Percentiles rank a stretch among this genome's conserved stretches.
Conservation (phyloP, 1,140 invertebrate genomes). For the Eulimnadia texana region DNA sequence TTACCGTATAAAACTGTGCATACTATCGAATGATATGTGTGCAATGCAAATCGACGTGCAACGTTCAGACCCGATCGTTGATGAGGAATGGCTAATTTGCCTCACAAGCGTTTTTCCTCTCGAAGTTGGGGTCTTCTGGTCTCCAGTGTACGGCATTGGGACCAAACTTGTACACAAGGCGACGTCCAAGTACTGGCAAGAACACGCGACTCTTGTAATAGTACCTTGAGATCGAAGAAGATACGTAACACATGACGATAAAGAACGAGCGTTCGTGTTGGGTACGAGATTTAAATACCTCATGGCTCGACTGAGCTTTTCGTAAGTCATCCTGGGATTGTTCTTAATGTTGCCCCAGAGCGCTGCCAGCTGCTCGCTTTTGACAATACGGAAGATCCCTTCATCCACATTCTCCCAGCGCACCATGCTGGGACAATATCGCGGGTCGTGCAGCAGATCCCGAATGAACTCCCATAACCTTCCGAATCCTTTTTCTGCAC, state of each 20-base stretch:
- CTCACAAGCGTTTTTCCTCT: not conserved
- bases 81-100: not conserved
- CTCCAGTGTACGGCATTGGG: slow-evolving; percentile 57
- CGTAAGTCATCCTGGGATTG: slow-evolving; percentile 84
- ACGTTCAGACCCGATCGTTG: not conserved
- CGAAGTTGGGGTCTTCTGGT: slow-evolving; percentile 49
- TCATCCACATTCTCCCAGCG: slow-evolving; percentile 75
- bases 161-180: slow-evolving; percentile 76
- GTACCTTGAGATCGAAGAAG: slow-evolving; percentile 40
- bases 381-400: slow-evolving; percentile 76
- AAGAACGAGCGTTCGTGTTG: not conserved
- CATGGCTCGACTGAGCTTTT: slow-evolving; percentile 85
- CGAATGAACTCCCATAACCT: slow-evolving; percentile 67
- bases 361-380: slow-evolving; percentile 75
- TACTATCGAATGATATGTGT: not conserved
- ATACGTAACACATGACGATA: not conserved
- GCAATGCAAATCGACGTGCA: not conserved
- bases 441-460: slow-evolving; percentile 54
- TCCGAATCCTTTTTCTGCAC: slow-evolving; percentile 39
- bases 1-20: too few relatives aligned
- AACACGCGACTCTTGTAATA: slow-evolving; percentile 73
- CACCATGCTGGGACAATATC: slow-evolving; percentile 62
- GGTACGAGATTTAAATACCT: slow-evolving; percentile 37
- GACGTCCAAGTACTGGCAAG: slow-evolving; percentile 57
- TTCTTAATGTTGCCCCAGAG: slow-evolving; percentile 75